Evolutionary conservation across 1,140 invertebrate genomes (phyloP).

Genomic region (Dendrolimus kikuchii): DNA sequence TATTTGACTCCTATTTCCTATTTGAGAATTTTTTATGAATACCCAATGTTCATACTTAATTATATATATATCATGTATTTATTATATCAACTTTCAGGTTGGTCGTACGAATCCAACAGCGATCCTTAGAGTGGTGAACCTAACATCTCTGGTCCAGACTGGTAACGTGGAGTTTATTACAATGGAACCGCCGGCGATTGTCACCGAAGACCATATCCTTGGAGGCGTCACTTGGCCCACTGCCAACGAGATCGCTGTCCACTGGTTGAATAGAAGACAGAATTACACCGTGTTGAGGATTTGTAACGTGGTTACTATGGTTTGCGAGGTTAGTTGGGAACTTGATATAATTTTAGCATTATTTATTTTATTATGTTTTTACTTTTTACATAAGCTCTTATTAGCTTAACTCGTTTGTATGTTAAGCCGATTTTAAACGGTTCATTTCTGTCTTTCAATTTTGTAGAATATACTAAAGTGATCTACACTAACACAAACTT

Average conservation of each 20-base stretch:
- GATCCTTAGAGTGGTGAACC: conserved; percentile 47
- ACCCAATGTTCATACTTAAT: too few relatives aligned
- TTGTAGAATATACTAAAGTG: too few relatives aligned
- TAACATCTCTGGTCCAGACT: conserved; percentile 23
- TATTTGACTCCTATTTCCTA: too few relatives aligned
- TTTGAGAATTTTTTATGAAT: too few relatives aligned
- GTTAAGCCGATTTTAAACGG: too few relatives aligned
- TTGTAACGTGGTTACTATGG: conserved; percentile 39
- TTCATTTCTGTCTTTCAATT: too few relatives aligned
- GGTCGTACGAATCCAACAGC: conserved; percentile 61
- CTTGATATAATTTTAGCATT: not conserved
- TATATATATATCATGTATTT: too few relatives aligned
- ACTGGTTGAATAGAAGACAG: conserved; percentile 92
- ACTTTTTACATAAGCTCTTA: too few relatives aligned
- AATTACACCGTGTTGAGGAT: conserved; percentile 74
- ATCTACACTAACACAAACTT: too few relatives aligned
- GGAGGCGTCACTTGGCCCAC: conserved; percentile 85
- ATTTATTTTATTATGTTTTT: too few relatives aligned
- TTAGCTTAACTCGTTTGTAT: too few relatives aligned
- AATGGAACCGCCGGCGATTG: conserved; percentile 59
- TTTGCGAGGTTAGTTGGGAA: conserved; percentile 29
- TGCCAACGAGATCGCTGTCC: conserved; percentile 78
- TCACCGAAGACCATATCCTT: conserved; percentile 71
- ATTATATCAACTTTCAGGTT: conserved; percentile 39
- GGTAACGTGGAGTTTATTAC: conserved; percentile 25